Evolutionary conservation across 2,797 vertebrate genomes (phyloP), one percentile per base, ranked within the genome.

Genomic region (Silurus aristotelis): DNA sequence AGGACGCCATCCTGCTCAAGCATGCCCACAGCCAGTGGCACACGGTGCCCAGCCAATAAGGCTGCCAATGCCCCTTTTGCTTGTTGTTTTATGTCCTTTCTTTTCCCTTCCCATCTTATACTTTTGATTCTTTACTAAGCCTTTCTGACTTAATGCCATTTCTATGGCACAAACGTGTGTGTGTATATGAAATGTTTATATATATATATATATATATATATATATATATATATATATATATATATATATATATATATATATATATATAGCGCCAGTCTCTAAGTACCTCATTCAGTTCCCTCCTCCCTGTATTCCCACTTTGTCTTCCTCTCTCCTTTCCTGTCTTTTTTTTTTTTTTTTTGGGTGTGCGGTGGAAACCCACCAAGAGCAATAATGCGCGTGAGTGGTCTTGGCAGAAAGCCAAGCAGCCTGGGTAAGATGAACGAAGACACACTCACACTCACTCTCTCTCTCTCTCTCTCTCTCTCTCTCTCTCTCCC

Each of bases 331-430:
- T 63, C 79, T 63, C 27, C 75, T 55, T 66, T 80, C n/a, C 52
- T 73, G 60, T 88, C 56, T 85, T 90, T 86, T 87, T 92, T 72
- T 92, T 84, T 80, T 31, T n/a, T 5, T 63, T 5, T 63, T 5
- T 25, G 22, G 13, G n/a, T 31, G 83, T 90, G 86, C 86, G 89
- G 84, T 91, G 85, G 89, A 87, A 89, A 92, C 91, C 91, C 91
- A 84, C 93, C 90, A 86, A 87, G 91, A 75, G 93, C 92, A 93
- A 92, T 93, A 93, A 94, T 87, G 93, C 89, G 92, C 91, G 91
- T 91, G 93, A 93, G 94, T 94, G 90, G 93, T 82, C 89, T 91
- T 95, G 95, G 94, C 94, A 0, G 87, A 58, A 55, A 85, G 92
- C 94, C 93, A 90, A 89, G 83, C 77, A 91, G 89, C 79, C 89